Base-by-base conservation (phyloP, 2,888 invertebrate species). In the Chalcosyrphus nemorum region DNA sequence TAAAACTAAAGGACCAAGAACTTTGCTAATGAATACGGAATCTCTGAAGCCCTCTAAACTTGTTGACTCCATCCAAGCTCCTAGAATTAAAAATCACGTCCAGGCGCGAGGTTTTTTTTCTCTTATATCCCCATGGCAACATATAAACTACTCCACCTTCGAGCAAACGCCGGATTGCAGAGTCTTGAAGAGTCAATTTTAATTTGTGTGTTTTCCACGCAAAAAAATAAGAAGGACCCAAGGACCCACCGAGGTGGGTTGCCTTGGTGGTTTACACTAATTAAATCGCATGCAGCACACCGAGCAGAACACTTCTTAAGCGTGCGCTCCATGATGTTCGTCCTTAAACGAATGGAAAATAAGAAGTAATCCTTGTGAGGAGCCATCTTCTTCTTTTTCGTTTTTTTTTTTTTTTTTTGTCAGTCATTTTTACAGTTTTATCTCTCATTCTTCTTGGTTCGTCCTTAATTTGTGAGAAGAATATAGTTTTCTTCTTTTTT, bases 381-480 rank as follows among this genome's bases (percentile, higher is more conserved):
- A 45, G 17, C 27, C 7, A 41, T 17, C 27, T 66, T 2, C 27
- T n/a, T 29, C 29, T 29, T n/a, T n/a, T n/a, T n/a, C n/a, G n/a
- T n/a, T n/a, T n/a, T n/a, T n/a, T n/a, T n/a, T n/a, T 38, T 38
- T 41, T 29, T 52, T 27, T n/a, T 27, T 13, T 21, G 2, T 13
- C 5, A 9, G 19, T n/a, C n/a, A n/a, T 38, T 24, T 19, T 27
- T 24, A 4, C 24, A 2, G 13, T 15, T 13, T 50, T 47, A n/a
- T 24, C 21, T 61, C 45, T 24, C 47, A 43, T 52, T 15, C 9
- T 29, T 19, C 35, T 24, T 41, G 21, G 17, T 54, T 52, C 27
- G 54, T 43, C 41, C 66, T 54, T 68, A 68, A 54, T 68, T 68
- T 68, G 29, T 54, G 27, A 13, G 47, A 35, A 52, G 56, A 68